These are phyloP conservation scores for Setophaga coronata DNA, from an alignment of 2,113 vertebrate genomes.

Conservation along the genomic window DNA sequence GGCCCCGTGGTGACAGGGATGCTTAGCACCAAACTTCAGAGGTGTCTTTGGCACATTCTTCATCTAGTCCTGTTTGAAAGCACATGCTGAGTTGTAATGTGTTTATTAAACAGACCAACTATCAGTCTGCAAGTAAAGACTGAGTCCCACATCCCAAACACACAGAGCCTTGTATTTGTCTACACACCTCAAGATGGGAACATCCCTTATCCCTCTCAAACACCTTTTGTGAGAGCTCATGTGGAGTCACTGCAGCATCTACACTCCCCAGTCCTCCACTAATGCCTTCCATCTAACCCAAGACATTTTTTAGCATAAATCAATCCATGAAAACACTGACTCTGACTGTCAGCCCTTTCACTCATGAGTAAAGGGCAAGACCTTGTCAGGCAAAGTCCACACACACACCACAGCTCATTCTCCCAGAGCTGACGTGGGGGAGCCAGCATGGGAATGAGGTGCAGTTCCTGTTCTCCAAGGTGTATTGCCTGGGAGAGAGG, in stretches of 20 bases:
- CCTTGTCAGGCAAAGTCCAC: rapidly evolving
- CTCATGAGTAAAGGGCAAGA: background rate
- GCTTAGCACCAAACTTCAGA: background rate
- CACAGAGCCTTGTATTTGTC: background rate
- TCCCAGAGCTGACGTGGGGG: background rate
- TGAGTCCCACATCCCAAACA: background rate
- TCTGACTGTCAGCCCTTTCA: background rate
- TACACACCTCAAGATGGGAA: background rate
- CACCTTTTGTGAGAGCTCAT: rapidly evolving
- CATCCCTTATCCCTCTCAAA: background rate
- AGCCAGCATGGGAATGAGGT: background rate
- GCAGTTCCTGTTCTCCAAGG: background rate
- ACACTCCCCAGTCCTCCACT: background rate
- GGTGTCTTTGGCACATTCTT: background rate
- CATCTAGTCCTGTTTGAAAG: background rate
- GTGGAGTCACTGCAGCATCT: background rate
- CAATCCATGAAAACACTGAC: background rate
- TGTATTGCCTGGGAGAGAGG: background rate
- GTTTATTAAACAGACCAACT: background rate
- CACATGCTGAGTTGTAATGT: background rate
- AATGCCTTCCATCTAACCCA: background rate
- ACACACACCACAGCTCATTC: background rate
- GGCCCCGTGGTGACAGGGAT: rapidly evolving
- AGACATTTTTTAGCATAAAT: background rate
- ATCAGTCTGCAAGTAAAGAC: background rate